Evolutionary conservation across 1,140 invertebrate genomes (phyloP), one percentile per base, ranked within the genome.

Genomic region (Reticulitermes speratus): DNA sequence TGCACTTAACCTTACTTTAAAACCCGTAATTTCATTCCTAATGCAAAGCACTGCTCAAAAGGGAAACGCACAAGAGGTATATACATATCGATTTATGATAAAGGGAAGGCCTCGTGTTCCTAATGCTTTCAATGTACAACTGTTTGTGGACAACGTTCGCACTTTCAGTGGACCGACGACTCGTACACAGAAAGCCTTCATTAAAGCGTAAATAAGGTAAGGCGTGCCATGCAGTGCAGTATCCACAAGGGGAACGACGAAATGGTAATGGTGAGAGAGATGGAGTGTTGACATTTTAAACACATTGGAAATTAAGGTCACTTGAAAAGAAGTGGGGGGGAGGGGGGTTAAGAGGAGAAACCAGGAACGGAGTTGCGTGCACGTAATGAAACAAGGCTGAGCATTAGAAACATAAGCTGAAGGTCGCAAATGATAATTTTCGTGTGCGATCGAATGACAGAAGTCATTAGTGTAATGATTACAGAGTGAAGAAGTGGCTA

Each of bases 251-350:
- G 65, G n/a, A 75, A 75, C 65, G 16, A 75, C 65, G 65, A 75
- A 75, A 75, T 75, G 25, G 65, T 75, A 75, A 75, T 75, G 65
- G n/a, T 25, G 65, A 75, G 65, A n/a, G 65, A 75, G 65, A 75
- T 8, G n/a, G 25, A 30, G 65, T 75, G 65, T 75, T 75, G 65
- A 75, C 65, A 75, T 75, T 75, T 75, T 75, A 75, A 8, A 75
- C 65, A 75, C 65, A 25, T 75, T 75, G 65, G n/a, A 75, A 75
- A 75, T 75, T 75, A 75, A 75, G 65, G 65, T 75, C 65, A 75
- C 65, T 75, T 75, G 65, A 75, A 75, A 75, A 75, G 65, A 75
- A 75, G 65, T 75, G n/a, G 65, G n/a, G 1, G 65, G n/a, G 65
- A 25, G n/a, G 65, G n/a, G n/a, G n/a, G n/a, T 75, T 75, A n/a